A percentile compares a stretch with the other conserved stretches of the same genome.
phyloP scores from a whole-genome alignment of 2,888 invertebrate genomes.

The Rhaphigaster nebulosa region DNA sequence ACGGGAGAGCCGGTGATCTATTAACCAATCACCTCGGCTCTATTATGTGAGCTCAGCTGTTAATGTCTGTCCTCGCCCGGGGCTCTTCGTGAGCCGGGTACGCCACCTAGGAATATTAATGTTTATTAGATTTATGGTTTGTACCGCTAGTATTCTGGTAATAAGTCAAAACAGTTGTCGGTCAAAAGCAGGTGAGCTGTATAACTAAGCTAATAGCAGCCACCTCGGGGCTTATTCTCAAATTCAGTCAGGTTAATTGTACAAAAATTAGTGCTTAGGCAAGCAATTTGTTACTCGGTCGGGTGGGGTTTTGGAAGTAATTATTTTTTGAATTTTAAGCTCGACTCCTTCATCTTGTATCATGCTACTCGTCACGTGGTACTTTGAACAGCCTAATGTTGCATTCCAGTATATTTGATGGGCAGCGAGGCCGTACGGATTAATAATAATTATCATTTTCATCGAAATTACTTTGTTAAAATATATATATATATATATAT shows the following conservation, averaged over 20 bases:
- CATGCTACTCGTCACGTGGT: background rate
- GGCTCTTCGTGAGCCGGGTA: slow-evolving; percentile 53
- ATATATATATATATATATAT: too few species aligned
- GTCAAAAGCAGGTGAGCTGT: slow-evolving; percentile 39
- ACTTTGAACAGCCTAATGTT: background rate
- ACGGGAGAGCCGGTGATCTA: slow-evolving; percentile 43
- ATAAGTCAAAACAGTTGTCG: slow-evolving; percentile 40
- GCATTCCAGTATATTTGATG: background rate
- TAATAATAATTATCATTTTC: too few species aligned
- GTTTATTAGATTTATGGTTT: slow-evolving; percentile 50
- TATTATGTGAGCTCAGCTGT: slow-evolving; percentile 56
- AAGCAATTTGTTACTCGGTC: background rate
- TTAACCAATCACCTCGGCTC: slow-evolving; percentile 53
- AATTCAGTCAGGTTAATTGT: slow-evolving; percentile 38
- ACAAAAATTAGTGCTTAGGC: slow-evolving; percentile 16
- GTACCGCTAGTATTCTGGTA: slow-evolving; percentile 17
- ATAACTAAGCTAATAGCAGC: slow-evolving; percentile 2
- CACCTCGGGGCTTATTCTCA: slow-evolving; percentile 22
- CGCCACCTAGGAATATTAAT: slow-evolving; percentile 53
- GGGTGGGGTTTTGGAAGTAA: background rate
- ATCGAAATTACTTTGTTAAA: too few species aligned
- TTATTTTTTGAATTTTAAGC: slow-evolving; percentile 4
- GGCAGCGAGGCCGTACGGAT: background rate
- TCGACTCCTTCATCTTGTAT: background rate
- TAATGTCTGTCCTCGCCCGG: slow-evolving; percentile 58